A percentile compares a stretch with the other conserved stretches of the same genome.
These are phyloP conservation scores for Varanus salvator DNA, from an alignment of 2,113 vertebrate species.

Conservation along the genomic window DNA sequence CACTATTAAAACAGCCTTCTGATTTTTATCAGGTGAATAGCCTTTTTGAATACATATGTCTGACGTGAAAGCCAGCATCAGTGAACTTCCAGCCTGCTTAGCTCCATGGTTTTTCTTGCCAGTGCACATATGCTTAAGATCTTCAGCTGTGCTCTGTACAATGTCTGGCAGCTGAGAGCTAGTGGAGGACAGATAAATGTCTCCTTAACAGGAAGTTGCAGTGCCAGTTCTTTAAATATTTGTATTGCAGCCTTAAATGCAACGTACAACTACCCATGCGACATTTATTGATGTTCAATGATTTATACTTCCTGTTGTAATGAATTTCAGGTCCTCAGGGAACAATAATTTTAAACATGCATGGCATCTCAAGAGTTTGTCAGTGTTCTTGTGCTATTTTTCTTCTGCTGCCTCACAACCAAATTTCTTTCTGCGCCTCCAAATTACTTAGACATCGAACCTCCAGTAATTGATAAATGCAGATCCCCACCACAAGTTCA, in stretches of 20 bases:
- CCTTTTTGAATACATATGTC: conserved; percentile 17
- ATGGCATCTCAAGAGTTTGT: neutral
- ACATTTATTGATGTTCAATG: neutral
- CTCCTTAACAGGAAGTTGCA: conserved; percentile 3
- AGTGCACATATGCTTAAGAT: conserved; percentile 16
- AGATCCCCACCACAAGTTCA: conserved; percentile 88
- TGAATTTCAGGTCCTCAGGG: neutral
- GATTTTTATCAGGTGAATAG: conserved; percentile 1
- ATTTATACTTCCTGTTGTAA: neutral
- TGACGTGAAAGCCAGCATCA: neutral
- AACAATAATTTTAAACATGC: neutral
- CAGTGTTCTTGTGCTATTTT: neutral
- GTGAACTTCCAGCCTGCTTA: neutral
- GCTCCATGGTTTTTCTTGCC: neutral
- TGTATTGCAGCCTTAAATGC: neutral
- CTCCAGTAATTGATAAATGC: conserved; percentile 94
- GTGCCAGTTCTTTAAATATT: neutral
- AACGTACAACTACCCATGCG: neutral
- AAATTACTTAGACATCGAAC: conserved; percentile 86
- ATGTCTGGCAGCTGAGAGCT: neutral
- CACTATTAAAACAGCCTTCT: neutral
- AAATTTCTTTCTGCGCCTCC: conserved; percentile 53
- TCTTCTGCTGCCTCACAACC: neutral
- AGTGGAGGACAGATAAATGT: neutral
- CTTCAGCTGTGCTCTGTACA: neutral